These are phyloP conservation scores for Tetraneura akinire DNA, from an alignment of 1,140 invertebrate species.

Conservation along the genomic window DNA sequence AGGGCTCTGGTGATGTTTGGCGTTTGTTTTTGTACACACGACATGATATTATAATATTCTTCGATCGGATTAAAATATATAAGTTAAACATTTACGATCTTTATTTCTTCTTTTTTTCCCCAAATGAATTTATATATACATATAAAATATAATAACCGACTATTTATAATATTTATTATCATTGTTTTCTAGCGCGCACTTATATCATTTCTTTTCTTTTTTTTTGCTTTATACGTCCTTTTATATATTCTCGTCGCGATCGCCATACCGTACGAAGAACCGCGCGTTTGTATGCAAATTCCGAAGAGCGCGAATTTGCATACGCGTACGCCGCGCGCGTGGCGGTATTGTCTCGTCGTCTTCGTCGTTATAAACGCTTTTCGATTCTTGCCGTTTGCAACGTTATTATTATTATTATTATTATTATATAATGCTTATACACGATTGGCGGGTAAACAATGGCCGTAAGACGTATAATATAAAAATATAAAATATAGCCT, in stretches of 20 bases:
- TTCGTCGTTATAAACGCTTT: constrained; percentile 37
- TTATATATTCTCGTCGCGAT: neutral
- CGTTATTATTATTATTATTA: no score
- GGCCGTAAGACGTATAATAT: neutral
- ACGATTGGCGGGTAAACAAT: constrained; percentile 28
- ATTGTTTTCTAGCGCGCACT: no score
- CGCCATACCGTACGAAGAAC: constrained; percentile 35
- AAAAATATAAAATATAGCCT: no score
- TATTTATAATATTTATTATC: no score
- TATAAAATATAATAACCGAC: no score
- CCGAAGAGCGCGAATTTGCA: neutral
- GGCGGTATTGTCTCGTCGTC: constrained; percentile 37
- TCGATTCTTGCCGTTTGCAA: constrained; percentile 33
- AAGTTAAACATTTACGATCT: no score
- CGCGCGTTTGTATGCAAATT: constrained; percentile 40
- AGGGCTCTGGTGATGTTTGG: neutral
- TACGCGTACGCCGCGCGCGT: neutral
- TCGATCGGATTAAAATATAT: no score
- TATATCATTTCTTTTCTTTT: no score
- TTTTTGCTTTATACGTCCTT: neutral
- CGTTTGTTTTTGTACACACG: no score
- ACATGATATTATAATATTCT: no score
- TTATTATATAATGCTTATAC: no score
- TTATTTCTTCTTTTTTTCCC: no score
- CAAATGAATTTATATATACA: neutral